Evolutionary conservation across 2,888 invertebrate genomes (phyloP).

Genomic region (Eledone cirrhosa): DNA sequence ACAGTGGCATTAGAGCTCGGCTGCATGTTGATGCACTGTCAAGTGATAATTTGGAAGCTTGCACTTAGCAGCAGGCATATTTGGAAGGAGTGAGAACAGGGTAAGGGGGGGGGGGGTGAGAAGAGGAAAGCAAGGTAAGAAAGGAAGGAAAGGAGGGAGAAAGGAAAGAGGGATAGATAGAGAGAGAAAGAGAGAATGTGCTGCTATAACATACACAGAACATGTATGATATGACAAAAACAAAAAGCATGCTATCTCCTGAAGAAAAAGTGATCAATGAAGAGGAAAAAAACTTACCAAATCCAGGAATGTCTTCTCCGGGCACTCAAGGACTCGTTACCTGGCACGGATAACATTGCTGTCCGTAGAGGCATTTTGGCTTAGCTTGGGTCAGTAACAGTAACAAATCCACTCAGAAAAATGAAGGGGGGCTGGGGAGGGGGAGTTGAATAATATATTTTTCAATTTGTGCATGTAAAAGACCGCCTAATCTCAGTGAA

Average conservation of each 20-base stretch:
- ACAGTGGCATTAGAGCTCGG: too few relatives aligned
- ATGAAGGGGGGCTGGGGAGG: background rate
- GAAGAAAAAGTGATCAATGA: background rate
- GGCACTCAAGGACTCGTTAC: slow-evolving; percentile 15
- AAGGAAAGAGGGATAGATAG: background rate
- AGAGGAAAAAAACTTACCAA: slow-evolving; percentile 4
- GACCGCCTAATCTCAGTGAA: background rate
- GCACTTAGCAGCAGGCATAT: too few relatives aligned
- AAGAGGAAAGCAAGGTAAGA: background rate
- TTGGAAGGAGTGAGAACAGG: background rate
- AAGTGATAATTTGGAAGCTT: too few relatives aligned
- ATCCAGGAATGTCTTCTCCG: slow-evolving; percentile 27
- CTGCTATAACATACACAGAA: background rate
- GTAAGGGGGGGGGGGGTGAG: background rate
- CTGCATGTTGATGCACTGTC: too few relatives aligned
- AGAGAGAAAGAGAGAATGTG: background rate
- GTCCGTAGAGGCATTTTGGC: slow-evolving; percentile 26
- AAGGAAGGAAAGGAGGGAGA: background rate
- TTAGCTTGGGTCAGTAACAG: background rate
- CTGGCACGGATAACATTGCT: slow-evolving; percentile 14
- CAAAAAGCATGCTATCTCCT: background rate
- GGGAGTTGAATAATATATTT: background rate
- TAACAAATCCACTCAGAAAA: background rate
- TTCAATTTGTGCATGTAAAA: background rate
- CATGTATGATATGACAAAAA: background rate